Base-by-base conservation (phyloP, 2,888 invertebrate species). In the Polydrusus cervinus region DNA sequence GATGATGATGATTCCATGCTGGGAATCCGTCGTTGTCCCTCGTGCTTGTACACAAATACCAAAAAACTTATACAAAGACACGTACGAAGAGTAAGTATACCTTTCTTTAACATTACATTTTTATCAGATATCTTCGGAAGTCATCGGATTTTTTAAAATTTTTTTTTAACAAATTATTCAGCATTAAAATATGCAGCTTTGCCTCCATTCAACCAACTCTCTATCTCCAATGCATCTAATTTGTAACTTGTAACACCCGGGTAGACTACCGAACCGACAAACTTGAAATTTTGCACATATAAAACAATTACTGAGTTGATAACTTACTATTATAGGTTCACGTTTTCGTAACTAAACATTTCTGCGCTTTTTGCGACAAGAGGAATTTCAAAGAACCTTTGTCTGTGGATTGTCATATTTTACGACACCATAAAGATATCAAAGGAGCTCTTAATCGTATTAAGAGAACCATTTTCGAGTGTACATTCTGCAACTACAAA, bases 401-500 rank as follows among this genome's bases (percentile, higher is more conserved):
- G 9, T 10, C 62, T 10, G 11, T 73, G 6, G 51, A 73, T n/a
- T 16, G 6, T 9, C 73, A 73, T n/a, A 25, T 73, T 6, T 45
- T 73, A 13, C 25, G 18, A 30, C 2, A 62, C 2, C 73, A 73
- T 30, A 34, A 11, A 34, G 61, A 68, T 62, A 16, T 62, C 49
- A 11, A 60, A 0, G 43, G 57, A 8, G 61, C 73, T 30, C 5
- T 61, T 13, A 14, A 30, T n/a, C 30, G 38, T n/a, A 68, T 73
- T 8, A 43, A 6, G 40, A 61, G 43, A 18, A 49, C 38, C n/a
- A 68, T 73, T 61, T 73, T 49, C 6, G 3, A 25, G 5, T 73
- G 73, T 18, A 10, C 40, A 10, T 30, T 61, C 25, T 73, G 73
- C 38, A 20, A 1, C 6, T 73, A 73, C 20, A 51, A 51, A 49